phyloP scores from a whole-genome alignment of 2,113 vertebrate genomes.

The Merops nubicus region DNA sequence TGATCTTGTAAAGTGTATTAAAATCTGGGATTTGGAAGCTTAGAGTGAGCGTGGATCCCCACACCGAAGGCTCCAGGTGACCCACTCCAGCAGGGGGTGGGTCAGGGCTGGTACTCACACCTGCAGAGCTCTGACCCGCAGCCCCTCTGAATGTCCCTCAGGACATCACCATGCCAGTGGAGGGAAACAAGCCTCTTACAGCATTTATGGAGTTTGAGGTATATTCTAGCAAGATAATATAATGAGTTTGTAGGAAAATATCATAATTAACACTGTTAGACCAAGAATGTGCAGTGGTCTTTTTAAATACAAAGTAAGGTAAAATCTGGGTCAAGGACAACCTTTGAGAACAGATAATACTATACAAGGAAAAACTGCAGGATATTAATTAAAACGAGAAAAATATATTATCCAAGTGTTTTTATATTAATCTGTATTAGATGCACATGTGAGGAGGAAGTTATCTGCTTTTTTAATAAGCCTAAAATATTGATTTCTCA shows the following conservation, averaged over 20 bases:
- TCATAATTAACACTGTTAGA: neutral
- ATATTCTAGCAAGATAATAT: neutral
- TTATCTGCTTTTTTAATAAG: neutral
- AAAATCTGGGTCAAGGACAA: neutral
- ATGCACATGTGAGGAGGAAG: neutral
- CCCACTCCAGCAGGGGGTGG: rapidly evolving
- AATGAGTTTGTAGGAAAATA: neutral
- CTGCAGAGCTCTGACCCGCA: neutral
- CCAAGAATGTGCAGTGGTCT: neutral
- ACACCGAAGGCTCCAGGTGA: rapidly evolving
- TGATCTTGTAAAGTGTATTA: neutral
- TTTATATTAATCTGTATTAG: neutral
- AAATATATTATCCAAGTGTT: neutral
- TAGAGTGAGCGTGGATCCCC: neutral
- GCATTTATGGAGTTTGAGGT: neutral
- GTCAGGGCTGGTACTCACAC: neutral
- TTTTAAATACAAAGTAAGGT: neutral
- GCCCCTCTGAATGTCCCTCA: neutral
- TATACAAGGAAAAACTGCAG: neutral
- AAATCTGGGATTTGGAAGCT: neutral
- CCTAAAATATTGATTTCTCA: neutral
- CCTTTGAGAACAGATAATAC: neutral
- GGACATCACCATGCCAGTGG: neutral
- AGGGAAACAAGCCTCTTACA: neutral
- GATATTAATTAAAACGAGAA: neutral